phyloP scores from a whole-genome alignment of 2,113 vertebrate genomes.

The Psilopsiagon aurifrons region DNA sequence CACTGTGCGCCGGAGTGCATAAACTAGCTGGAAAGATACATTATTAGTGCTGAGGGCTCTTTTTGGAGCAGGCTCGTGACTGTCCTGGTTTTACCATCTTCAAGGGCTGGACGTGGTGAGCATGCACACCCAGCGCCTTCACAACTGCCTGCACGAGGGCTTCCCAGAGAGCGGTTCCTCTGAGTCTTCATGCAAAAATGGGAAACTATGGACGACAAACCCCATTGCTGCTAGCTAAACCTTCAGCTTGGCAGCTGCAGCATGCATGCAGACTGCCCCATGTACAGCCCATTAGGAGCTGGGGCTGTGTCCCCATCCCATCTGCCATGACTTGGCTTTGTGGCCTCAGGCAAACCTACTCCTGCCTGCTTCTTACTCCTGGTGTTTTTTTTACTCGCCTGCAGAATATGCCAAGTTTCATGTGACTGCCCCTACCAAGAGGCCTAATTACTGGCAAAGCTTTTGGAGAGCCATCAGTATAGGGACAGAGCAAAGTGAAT shows the following conservation, averaged over 20 bases:
- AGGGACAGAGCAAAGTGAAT: not conserved
- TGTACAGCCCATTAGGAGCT: not conserved
- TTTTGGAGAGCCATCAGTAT: not conserved
- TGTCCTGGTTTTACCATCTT: not conserved
- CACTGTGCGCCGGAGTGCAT: not conserved
- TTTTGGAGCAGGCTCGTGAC: not conserved
- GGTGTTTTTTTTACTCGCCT: not conserved
- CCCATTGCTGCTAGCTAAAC: not conserved
- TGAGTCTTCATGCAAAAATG: not conserved
- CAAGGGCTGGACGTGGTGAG: accelerated
- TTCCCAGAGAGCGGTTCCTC: not conserved
- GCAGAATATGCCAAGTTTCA: not conserved
- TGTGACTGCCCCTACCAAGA: not conserved
- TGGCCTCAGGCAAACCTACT: not conserved
- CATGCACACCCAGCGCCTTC: not conserved
- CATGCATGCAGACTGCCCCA: not conserved
- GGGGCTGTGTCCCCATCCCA: not conserved
- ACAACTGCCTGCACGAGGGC: not conserved
- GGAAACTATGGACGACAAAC: not conserved
- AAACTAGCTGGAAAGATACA: not conserved
- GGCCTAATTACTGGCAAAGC: not conserved
- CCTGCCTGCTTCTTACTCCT: not conserved
- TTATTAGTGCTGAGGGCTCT: not conserved
- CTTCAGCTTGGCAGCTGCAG: not conserved
- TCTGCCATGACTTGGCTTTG: not conserved